Base-by-base conservation (phyloP, 1,140 invertebrate species). In the Hesperophylax magnus region DNA sequence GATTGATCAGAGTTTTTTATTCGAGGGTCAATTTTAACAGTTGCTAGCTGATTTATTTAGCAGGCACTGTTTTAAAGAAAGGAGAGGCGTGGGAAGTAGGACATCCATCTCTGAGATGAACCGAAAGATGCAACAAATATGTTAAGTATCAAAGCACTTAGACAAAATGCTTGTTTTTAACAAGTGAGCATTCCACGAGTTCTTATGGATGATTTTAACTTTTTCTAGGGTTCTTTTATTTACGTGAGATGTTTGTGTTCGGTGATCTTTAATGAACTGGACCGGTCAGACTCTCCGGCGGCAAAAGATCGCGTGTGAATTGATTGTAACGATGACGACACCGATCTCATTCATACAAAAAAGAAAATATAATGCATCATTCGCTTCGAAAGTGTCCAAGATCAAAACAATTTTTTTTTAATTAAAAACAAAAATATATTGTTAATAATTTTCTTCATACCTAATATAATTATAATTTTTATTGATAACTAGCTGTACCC, bases 11-110 rank as follows among this genome's bases (percentile, higher is more conserved):
- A 17, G 9, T 17, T 65, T 69, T 69, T 39, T 34, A 69, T 18
- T 34, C 27, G 24, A 15, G 34, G 65, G 6, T 69, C 34, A 34
- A 11, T 18, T 69, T 69, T 47, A 39, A 8, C 31, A n/a, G 34
- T 18, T 18, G 17, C 65, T 69, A 3, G 34, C 0, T 18, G n/a
- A 34, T 47, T 20, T 39, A 61, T 61, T 61, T 61, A 3, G 47
- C 22, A 56, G 69, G 56, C 17, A 20, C 15, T 15, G 52, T 54
- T 72, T 72, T 72, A 72, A 52, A 52, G 69, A 72, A 72, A 53
- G 52, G 69, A 72, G 69, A 52, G 69, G 69, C 69, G 69, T 72
- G 69, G 20, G 69, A 72, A 72, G 69, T 72, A 54, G 69, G 47
- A 72, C 69, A 22, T 18, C n/a, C 65, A 69, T 69, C 27, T 39